A percentile compares a stretch with the other conserved stretches of the same genome.
These are phyloP conservation scores for Drosophila takahashii DNA, from an alignment of 1,140 invertebrate species.

Conservation along the genomic window DNA sequence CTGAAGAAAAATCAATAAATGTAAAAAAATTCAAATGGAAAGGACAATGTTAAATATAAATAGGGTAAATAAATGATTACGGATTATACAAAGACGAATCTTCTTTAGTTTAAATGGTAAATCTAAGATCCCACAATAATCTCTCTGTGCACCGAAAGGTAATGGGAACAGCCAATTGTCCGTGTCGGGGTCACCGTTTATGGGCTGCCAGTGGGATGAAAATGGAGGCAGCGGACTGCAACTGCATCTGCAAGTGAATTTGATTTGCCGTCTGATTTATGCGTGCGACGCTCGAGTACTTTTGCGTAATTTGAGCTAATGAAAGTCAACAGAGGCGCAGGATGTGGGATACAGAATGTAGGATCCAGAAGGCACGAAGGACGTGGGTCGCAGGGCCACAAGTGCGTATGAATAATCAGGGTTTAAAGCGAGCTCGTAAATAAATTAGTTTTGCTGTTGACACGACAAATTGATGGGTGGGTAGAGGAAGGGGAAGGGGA, in stretches of 20 bases:
- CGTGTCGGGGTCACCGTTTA: conserved; percentile 49
- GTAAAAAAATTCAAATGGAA: too few relatives aligned
- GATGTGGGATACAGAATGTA: conserved; percentile 3
- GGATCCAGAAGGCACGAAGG: not conserved
- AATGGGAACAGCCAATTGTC: conserved; percentile 16
- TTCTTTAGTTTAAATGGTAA: too few relatives aligned
- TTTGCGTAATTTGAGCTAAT: conserved; percentile 74
- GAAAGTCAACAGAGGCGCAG: conserved; percentile 61
- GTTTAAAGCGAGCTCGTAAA: conserved; percentile 57
- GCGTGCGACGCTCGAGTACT: conserved; percentile 62
- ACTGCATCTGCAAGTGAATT: conserved; percentile 64
- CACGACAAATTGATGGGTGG: conserved; percentile 68
- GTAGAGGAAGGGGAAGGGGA: not conserved
- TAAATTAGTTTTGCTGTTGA: conserved; percentile 76
- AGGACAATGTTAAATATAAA: too few relatives aligned
- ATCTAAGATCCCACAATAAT: not conserved
- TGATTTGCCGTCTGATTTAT: conserved; percentile 66
- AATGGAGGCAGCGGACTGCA: conserved; percentile 24
- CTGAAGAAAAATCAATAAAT: too few relatives aligned
- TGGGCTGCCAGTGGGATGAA: conserved; percentile 42
- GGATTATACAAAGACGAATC: too few relatives aligned
- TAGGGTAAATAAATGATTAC: too few relatives aligned
- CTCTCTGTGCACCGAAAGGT: conserved; percentile 1
- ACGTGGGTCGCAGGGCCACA: conserved; percentile 21
- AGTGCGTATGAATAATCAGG: conserved; percentile 75